Percentiles rank a stretch among this genome's conserved stretches.
phyloP scores from a whole-genome alignment of 1,140 invertebrate species.

The Plutomurus gul region DNA sequence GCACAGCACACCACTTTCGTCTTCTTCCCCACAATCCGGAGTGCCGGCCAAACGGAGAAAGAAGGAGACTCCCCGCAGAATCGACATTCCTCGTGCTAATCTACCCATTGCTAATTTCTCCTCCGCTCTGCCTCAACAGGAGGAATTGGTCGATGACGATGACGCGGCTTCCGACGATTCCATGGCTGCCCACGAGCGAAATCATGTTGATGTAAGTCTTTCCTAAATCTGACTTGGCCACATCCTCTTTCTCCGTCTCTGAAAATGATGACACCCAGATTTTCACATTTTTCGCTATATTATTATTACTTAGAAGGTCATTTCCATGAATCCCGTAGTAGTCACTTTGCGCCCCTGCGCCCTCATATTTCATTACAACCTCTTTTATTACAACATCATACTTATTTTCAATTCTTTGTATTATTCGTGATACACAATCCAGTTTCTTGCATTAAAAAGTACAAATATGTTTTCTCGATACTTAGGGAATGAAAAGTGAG shows the following conservation, averaged over 20 bases:
- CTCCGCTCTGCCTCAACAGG: neutral
- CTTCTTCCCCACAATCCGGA: constrained; percentile 28
- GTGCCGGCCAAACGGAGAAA: constrained; percentile 49
- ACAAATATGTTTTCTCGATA: constrained; percentile 1
- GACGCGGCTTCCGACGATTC: constrained; percentile 44
- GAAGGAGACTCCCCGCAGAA: constrained; percentile 51
- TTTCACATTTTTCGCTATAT: no score
- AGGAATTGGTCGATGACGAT: constrained; percentile 32
- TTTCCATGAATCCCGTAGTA: no score
- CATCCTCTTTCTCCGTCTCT: neutral
- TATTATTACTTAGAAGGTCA: no score
- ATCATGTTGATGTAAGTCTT: constrained; percentile 24
- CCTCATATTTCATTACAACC: no score
- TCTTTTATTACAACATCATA: no score
- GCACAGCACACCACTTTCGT: constrained; percentile 13
- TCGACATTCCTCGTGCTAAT: constrained; percentile 39
- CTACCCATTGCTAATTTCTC: constrained; percentile 10
- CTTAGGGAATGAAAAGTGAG: constrained; percentile 39
- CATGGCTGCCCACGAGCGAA: constrained; percentile 48
- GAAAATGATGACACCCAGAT: no score
- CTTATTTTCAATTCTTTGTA: neutral
- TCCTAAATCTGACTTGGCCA: no score
- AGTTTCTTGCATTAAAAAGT: no score
- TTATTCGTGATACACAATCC: neutral
- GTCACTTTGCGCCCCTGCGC: no score